Percentiles rank a stretch among this genome's conserved stretches.
phyloP scores from a whole-genome alignment of 2,797 vertebrate genomes.

The Lacerta agilis region DNA sequence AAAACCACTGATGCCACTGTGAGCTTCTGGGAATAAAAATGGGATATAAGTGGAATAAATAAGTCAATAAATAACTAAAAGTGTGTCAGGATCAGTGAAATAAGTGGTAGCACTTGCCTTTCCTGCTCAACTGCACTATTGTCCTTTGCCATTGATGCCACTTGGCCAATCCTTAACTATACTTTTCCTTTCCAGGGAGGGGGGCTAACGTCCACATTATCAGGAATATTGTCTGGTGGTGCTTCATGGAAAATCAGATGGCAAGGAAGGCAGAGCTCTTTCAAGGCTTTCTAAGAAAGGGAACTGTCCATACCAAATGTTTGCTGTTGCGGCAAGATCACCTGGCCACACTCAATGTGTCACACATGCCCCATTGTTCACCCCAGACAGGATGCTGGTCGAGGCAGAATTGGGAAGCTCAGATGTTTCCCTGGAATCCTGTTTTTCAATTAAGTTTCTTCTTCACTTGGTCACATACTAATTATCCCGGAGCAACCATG shows the following conservation, averaged over 20 bases:
- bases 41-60: too few relatives aligned
- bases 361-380: neutral
- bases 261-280: neutral
- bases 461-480: neutral
- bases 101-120: too few relatives aligned
- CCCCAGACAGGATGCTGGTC: neutral
- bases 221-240: neutral
- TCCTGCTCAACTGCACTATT: too few relatives aligned
- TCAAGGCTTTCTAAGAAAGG: neutral
- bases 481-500: neutral
- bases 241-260: neutral
- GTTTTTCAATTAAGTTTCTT: slow-evolving; percentile 33
- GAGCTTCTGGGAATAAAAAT: too few relatives aligned
- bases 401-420: neutral
- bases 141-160: neutral
- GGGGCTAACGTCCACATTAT: neutral
- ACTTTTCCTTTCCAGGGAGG: neutral
- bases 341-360: neutral
- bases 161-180: neutral
- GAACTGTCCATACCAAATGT: accelerated
- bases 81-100: too few relatives aligned
- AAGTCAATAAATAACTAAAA: too few relatives aligned
- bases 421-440: slow-evolving; percentile 56
- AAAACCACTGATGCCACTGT: too few relatives aligned
- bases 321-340: neutral